phyloP scores from a whole-genome alignment of 2,888 invertebrate genomes.

The Ormyrus labotus region DNA sequence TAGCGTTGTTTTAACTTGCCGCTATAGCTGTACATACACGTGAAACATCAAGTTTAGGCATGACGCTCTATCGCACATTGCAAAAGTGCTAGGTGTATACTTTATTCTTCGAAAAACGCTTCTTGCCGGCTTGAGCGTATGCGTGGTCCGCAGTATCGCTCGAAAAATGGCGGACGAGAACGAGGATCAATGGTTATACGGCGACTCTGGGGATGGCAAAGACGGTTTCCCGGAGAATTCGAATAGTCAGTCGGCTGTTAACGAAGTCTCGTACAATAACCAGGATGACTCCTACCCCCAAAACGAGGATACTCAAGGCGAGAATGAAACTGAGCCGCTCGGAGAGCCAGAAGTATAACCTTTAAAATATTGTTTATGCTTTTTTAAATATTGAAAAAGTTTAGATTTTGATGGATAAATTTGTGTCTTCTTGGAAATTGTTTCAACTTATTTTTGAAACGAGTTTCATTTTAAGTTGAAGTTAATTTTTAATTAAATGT shows the following conservation, averaged over 20 bases:
- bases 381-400: not conserved
- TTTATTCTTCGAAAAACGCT: too few species aligned
- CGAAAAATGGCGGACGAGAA: slow-evolving; percentile 83
- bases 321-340: slow-evolving; percentile 29
- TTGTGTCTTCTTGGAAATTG: too few species aligned
- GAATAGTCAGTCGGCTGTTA: slow-evolving; percentile 67
- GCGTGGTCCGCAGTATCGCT: slow-evolving; percentile 5
- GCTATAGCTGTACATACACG: too few species aligned
- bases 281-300: slow-evolving; percentile 65
- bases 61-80: too few species aligned
- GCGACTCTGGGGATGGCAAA: slow-evolving; percentile 81
- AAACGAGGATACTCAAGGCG: slow-evolving; percentile 54
- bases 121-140: not conserved
- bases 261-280: slow-evolving; percentile 63
- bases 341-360: slow-evolving; percentile 68
- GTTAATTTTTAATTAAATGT: too few species aligned
- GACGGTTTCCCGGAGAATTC: slow-evolving; percentile 69
- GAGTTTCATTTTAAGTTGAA: too few species aligned
- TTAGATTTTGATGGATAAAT: too few species aligned
- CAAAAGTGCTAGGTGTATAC: not conserved
- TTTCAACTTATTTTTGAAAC: too few species aligned
- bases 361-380: slow-evolving; percentile 56
- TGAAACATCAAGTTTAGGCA: too few species aligned
- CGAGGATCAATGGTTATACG: slow-evolving; percentile 93
- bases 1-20: too few species aligned